Percentiles rank a stretch among this genome's conserved stretches.
Conservation (phyloP, 2,888 invertebrate genomes). For the Aspidiotus rigidus region DNA sequence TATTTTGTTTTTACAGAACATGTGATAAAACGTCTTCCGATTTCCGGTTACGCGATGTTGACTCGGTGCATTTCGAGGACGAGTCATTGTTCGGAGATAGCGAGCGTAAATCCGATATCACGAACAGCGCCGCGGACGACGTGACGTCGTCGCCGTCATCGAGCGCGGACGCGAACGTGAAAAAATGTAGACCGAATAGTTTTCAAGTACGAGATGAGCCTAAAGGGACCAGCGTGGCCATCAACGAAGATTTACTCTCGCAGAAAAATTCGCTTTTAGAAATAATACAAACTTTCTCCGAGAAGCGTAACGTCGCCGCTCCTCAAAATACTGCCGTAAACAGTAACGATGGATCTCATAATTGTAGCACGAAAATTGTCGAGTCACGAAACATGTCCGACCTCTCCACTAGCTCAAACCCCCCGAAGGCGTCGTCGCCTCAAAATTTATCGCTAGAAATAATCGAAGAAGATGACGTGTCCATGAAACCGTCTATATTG, state of each 20-base stretch:
- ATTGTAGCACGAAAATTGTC: neutral
- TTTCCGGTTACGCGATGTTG: slow-evolving; percentile 12
- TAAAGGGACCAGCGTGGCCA: neutral
- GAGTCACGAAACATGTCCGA: neutral
- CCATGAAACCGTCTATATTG: slow-evolving; percentile 24
- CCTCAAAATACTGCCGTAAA: neutral
- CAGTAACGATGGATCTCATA: neutral
- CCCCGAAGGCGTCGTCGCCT: neutral
- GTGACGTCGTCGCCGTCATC: neutral
- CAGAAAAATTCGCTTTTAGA: slow-evolving; percentile 7
- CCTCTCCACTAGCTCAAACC: neutral
- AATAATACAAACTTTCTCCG: slow-evolving; percentile 22
- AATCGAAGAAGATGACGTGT: slow-evolving; percentile 19
- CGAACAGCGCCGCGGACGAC: too few species aligned
- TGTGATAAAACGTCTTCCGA: neutral
- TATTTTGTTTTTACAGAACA: neutral
- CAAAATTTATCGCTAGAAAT: slow-evolving; percentile 17
- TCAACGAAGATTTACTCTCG: neutral
- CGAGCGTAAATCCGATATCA: neutral
- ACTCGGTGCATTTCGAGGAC: neutral
- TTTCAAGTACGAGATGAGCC: neutral
- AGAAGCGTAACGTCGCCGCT: slow-evolving; percentile 1
- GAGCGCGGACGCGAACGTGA: neutral
- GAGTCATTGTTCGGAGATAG: neutral
- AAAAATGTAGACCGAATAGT: neutral